phyloP scores from a whole-genome alignment of 1,140 invertebrate species.

The Eulimnadia texana region DNA sequence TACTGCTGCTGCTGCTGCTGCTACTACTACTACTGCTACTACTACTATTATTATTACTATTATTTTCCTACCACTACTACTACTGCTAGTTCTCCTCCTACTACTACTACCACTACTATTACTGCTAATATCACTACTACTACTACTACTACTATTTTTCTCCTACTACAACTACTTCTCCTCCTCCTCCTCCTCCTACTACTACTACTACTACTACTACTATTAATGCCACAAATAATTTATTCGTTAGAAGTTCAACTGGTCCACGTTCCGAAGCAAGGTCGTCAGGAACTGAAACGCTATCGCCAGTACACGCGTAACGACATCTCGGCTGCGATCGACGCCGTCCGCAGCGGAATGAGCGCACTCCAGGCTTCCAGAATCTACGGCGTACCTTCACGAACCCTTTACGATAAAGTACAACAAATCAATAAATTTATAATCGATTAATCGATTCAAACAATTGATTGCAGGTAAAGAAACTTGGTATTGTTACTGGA shows the following conservation, averaged over 20 bases:
- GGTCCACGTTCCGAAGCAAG: neutral
- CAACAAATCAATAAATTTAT: neutral
- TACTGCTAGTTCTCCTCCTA: too few relatives aligned
- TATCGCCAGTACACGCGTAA: conserved; percentile 80
- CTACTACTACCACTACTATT: too few relatives aligned
- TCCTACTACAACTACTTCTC: too few relatives aligned
- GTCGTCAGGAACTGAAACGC: conserved; percentile 69
- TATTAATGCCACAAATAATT: neutral
- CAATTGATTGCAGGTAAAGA: conserved; percentile 37
- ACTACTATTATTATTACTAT: too few relatives aligned
- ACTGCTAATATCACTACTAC: too few relatives aligned
- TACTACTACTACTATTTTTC: too few relatives aligned
- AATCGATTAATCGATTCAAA: neutral
- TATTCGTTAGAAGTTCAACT: neutral
- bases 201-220: too few relatives aligned
- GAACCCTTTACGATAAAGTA: conserved; percentile 82
- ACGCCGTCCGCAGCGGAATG: conserved; percentile 67
- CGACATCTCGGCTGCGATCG: conserved; percentile 70
- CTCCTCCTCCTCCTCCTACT: too few relatives aligned
- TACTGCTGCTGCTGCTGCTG: too few relatives aligned
- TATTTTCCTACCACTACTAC: too few relatives aligned
- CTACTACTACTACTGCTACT: too few relatives aligned
- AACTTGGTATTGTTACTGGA: conserved; percentile 65
- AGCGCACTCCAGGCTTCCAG: conserved; percentile 69
- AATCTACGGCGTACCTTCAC: conserved; percentile 70